Evolutionary conservation across 2,888 invertebrate species (phyloP), one percentile per base, ranked within the genome.

Genomic region (Agrochola circellaris): DNA sequence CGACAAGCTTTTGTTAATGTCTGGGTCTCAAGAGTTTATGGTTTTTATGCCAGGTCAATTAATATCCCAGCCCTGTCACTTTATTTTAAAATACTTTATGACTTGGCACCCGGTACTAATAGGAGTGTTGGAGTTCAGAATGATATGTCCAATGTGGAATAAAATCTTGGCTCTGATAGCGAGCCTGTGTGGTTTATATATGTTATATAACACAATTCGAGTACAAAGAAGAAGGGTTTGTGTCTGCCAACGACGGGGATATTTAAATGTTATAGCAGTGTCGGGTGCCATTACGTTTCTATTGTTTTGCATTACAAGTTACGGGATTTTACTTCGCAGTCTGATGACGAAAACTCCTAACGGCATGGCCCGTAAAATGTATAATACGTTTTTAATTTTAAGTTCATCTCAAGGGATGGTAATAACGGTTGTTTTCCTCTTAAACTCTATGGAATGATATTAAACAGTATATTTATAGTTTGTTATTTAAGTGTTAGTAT

Each of bases 401-500:
- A 64, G 42, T 65, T 54, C 60, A 13, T 74, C 51, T 38, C 51
- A 60, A 60, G 73, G 34, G 11, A 60, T 48, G 5, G 34, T 51
- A n/a, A 60, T 67, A 20, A 67, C 60, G 8, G 15, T 74, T 54
- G 38, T 73, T 51, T 73, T 73, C 42, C 54, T 61, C 61, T 20
- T 11, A 56, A n/a, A 56, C 56, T n/a, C n/a, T 20, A n/a, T 3
- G 11, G n/a, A 13, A 56, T 54, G 8, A 56, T n/a, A 56, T n/a
- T n/a, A 56, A 56, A 56, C 56, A 56, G n/a, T 23, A 51, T 51
- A 51, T 51, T 20, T 51, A 51, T 20, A 1, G 5, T 20, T 51
- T 51, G 51, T 51, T 51, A 51, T 51, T 51, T 20, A 20, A 51
- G 48, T 48, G 17, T 6, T 48, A 17, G 17, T 17, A 48, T 51